A percentile compares a stretch with the other conserved stretches of the same genome.
Evolutionary conservation across 1,140 invertebrate genomes (phyloP).

Genomic region (Trypoxylus dichotomus): DNA sequence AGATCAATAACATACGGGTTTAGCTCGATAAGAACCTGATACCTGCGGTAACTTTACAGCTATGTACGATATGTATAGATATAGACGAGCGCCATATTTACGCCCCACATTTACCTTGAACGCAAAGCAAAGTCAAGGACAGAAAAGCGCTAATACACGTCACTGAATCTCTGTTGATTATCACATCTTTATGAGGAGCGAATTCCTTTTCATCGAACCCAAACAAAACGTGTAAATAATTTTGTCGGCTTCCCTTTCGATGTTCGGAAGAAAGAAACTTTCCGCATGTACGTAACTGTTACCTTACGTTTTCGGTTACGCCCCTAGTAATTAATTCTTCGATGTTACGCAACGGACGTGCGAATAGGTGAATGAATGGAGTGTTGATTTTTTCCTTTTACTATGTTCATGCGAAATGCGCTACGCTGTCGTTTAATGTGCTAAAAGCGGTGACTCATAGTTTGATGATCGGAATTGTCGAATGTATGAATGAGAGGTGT

Average conservation of each 20-base stretch:
- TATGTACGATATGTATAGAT: neutral
- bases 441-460: neutral
- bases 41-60: neutral
- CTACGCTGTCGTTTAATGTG: neutral
- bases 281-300: neutral
- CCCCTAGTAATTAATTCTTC: neutral
- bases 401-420: neutral
- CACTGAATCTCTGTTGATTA: neutral
- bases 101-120: neutral
- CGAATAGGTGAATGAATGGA: neutral
- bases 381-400: neutral
- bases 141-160: neutral
- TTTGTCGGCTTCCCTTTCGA: no score
- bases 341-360: neutral
- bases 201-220: neutral
- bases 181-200: neutral
- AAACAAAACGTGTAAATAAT: no score
- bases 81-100: neutral
- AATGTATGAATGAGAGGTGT: conserved; percentile 6
- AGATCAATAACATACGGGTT: neutral
- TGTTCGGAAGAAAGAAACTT: neutral
- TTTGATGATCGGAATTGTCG: neutral
- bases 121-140: neutral
- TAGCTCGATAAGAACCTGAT: neutral
- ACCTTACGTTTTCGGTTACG: neutral